phyloP scores from a whole-genome alignment of 2,797 vertebrate genomes.

The Macrochelys suwanniensis region DNA sequence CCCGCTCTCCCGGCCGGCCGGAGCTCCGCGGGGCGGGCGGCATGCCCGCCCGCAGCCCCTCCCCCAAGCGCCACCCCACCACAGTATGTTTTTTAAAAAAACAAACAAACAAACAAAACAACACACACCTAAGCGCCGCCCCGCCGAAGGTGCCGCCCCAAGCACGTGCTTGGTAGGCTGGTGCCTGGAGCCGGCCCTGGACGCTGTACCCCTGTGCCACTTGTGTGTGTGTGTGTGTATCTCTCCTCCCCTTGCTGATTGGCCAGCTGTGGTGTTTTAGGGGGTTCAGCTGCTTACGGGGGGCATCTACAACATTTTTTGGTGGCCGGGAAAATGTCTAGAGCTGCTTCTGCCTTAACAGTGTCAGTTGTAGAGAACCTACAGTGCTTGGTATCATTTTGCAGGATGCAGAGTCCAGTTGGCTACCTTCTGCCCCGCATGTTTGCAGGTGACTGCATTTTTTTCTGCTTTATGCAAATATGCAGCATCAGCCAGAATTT shows the following conservation, averaged over 20 bases:
- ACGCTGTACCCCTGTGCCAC: not conserved
- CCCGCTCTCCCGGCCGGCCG: too few relatives aligned
- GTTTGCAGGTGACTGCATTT: not conserved
- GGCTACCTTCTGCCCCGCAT: not conserved
- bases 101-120: too few relatives aligned
- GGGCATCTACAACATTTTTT: not conserved
- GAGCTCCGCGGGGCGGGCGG: too few relatives aligned
- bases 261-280: not conserved
- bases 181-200: too few relatives aligned
- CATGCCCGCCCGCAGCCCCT: too few relatives aligned
- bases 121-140: too few relatives aligned
- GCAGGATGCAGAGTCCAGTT: not conserved
- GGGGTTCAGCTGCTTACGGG: not conserved
- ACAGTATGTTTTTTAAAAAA: too few relatives aligned
- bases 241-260: not conserved
- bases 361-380: not conserved
- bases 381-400: rapidly evolving
- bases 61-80: too few relatives aligned
- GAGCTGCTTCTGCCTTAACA: rapidly evolving
- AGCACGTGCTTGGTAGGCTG: too few relatives aligned
- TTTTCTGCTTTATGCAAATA: not conserved
- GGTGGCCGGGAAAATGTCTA: not conserved
- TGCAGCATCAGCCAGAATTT: not conserved
- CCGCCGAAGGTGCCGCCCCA: too few relatives aligned
- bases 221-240: not conserved